Evolutionary conservation across 2,797 vertebrate species (phyloP).

Genomic region (Galagoides demidoff): DNA sequence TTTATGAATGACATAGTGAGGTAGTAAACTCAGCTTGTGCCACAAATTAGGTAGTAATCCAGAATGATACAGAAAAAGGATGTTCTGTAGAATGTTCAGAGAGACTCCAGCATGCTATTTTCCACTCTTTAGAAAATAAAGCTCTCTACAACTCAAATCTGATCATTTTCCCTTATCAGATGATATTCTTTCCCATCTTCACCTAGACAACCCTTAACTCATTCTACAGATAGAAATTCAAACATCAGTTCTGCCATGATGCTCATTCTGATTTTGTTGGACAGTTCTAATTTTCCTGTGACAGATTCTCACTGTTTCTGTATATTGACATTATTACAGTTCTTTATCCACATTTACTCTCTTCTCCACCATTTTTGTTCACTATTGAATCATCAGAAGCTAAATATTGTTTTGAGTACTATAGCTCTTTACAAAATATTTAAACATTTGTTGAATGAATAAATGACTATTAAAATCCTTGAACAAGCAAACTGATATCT

Average conservation of each 20-base stretch:
- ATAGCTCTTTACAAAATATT: neutral
- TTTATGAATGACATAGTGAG: neutral
- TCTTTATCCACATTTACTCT: neutral
- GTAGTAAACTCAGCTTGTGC: neutral
- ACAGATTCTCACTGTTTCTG: neutral
- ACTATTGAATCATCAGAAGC: neutral
- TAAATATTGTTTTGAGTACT: neutral
- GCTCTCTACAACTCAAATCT: neutral
- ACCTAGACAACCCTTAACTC: neutral
- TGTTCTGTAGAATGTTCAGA: neutral
- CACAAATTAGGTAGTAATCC: neutral
- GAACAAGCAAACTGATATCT: neutral
- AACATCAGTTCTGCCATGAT: neutral
- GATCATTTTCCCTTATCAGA: neutral
- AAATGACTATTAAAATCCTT: neutral
- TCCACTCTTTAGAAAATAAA: neutral
- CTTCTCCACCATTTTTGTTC: neutral
- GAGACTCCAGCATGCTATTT: neutral
- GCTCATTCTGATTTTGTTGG: neutral
- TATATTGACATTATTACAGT: neutral
- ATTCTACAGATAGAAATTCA: neutral
- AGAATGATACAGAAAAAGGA: neutral
- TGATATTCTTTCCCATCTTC: neutral
- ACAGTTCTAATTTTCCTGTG: neutral
- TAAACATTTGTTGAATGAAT: slow-evolving; percentile 16